These are phyloP conservation scores for Sinosuthora webbiana DNA, from an alignment of 2,113 vertebrate genomes.

Conservation along the genomic window DNA sequence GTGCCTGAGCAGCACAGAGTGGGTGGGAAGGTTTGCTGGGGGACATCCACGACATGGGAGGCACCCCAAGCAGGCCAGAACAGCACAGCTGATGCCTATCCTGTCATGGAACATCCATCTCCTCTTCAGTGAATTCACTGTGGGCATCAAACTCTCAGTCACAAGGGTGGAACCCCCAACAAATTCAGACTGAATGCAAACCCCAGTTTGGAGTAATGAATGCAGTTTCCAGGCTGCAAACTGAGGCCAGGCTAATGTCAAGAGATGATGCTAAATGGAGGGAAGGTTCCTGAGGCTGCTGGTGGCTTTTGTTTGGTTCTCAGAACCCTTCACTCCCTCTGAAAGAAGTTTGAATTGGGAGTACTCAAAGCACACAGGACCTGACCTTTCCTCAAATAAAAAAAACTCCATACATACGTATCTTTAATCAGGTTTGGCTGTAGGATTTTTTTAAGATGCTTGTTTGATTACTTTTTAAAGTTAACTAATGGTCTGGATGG, in stretches of 20 bases:
- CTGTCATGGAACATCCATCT: not conserved
- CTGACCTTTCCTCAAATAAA: not conserved
- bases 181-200: not conserved
- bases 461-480: not conserved
- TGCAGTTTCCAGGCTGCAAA: not conserved
- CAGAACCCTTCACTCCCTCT: not conserved
- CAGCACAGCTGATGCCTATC: not conserved
- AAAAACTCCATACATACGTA: fast-evolving
- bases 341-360: not conserved
- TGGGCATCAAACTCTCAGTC: not conserved
- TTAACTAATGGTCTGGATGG: not conserved
- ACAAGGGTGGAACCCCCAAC: not conserved
- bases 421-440: not conserved
- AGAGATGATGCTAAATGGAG: not conserved
- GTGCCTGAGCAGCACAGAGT: not conserved
- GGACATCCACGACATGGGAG: not conserved
- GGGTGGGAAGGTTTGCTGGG: not conserved
- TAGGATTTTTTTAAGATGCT: not conserved
- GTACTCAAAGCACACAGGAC: not conserved
- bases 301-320: not conserved
- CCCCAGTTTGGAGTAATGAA: not conserved
- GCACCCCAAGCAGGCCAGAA: not conserved
- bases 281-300: not conserved
- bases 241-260: not conserved
- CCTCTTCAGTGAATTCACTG: not conserved